Base-by-base conservation (phyloP, 2,797 vertebrate species). In the Adrianichthys oophorus region DNA sequence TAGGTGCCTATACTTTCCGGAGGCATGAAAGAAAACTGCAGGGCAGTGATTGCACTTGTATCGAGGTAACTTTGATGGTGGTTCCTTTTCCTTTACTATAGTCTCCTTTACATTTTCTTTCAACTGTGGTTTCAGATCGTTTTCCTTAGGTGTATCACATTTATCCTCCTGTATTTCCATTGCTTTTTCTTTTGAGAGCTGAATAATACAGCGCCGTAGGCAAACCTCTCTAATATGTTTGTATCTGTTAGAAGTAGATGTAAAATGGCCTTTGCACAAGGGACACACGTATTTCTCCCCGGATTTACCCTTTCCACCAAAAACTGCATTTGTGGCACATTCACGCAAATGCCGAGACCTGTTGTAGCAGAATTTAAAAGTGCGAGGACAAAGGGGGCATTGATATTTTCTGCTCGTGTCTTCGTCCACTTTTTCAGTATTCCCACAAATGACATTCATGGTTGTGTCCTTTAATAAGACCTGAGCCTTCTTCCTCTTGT, bases 361-460 rank as follows among this genome's bases (percentile, higher is more conserved):
- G 79, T 92, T 92, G 76, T 85, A 89, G 5, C 76, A 83, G 57
- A 92, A 89, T 53, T 84, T 91, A 69, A 93, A 93, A 53, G 79
- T 19, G 6, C 85, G 73, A 59, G 87, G 80, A 77, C 93, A 94
- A 48, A 92, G 63, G 23, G 89, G 91, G 62, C 93, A 94, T 65
- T 89, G 83, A 61, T 74, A 87, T 74, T 78, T 85, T n/a, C 14
- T 62, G 15, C 0, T 41, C 0, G 7, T 47, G 4, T 60, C 57
- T 21, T 40, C 18, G 7, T 75, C 69, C 70, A 7, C 10, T 18
- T 61, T 72, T 55, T 46, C 15, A 32, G 37, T 76, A 71, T 70
- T 70, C 15, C 73, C 76, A 49, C 32, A 42, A 54, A 21, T 55
- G 7, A 63, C 48, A 67, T 76, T 84, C 69, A 62, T 65, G 5